A percentile compares a stretch with the other conserved stretches of the same genome.
These are phyloP conservation scores for Betta splendens DNA, from an alignment of 2,797 vertebrate genomes.

Conservation along the genomic window DNA sequence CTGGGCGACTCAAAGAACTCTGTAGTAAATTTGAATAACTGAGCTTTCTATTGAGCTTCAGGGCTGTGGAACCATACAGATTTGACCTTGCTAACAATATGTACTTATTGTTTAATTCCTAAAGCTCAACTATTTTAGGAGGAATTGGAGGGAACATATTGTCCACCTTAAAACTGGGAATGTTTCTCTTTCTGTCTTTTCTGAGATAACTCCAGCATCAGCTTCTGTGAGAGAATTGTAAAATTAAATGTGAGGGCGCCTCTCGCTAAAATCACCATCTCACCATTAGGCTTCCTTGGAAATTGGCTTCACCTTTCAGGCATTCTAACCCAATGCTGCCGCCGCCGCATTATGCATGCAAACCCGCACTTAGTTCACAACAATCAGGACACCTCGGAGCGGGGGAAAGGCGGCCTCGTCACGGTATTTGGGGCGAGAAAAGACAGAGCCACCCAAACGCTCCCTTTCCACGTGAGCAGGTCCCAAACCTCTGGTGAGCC, in stretches of 20 bases:
- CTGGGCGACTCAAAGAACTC: constrained; percentile 69
- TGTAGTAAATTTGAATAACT: constrained; percentile 74
- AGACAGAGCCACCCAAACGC: constrained; percentile 77
- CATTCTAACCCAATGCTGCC: constrained; percentile 14
- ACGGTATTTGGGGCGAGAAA: constrained; percentile 72
- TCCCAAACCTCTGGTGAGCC: constrained; percentile 63
- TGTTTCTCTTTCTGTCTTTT: constrained; percentile 20
- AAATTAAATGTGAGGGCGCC: constrained; percentile 2
- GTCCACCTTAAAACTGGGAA: constrained; percentile 21
- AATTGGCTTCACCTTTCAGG: constrained; percentile 12
- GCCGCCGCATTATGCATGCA: constrained; percentile 44
- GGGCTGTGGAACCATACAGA: constrained; percentile 71
- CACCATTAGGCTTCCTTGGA: background rate
- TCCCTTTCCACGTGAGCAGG: constrained; percentile 80
- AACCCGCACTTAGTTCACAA: constrained; percentile 23
- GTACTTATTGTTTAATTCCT: constrained; percentile 67
- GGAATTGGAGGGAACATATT: constrained; percentile 32
- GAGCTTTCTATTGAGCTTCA: constrained; percentile 71
- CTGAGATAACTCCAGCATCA: no score
- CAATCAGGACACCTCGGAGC: constrained; percentile 41
- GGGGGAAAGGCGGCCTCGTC: constrained; percentile 48
- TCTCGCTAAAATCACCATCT: background rate
- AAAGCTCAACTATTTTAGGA: constrained; percentile 40
- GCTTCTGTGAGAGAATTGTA: background rate
- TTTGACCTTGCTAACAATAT: constrained; percentile 74